phyloP scores from a whole-genome alignment of 2,113 vertebrate species.

The Myodes glareolus region DNA sequence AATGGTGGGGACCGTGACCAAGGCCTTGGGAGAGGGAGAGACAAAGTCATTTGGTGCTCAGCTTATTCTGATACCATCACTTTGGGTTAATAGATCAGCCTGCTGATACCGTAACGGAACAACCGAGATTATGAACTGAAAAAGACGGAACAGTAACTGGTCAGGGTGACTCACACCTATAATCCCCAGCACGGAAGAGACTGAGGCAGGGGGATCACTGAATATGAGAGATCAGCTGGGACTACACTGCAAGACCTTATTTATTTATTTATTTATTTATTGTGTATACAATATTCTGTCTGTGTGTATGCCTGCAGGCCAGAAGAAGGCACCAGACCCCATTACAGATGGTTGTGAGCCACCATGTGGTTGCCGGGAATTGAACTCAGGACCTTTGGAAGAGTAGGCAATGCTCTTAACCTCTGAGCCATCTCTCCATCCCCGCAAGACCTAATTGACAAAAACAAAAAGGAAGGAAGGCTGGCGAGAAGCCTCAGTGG shows the following conservation, averaged over 20 bases:
- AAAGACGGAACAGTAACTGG: not conserved
- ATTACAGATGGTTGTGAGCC: too few relatives aligned
- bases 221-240: not conserved
- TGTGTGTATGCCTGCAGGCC: too few relatives aligned
- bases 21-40: not conserved
- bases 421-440: too few relatives aligned
- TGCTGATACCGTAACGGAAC: not conserved
- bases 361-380: too few relatives aligned
- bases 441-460: not conserved
- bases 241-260: not conserved
- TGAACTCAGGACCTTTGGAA: too few relatives aligned
- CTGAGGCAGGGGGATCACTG: not conserved
- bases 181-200: not conserved
- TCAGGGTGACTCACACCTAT: not conserved
- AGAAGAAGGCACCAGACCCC: too few relatives aligned
- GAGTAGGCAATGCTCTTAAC: too few relatives aligned
- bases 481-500: not conserved
- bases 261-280: too few relatives aligned
- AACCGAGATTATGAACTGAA: not conserved
- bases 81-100: not conserved
- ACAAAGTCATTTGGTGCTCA: rapidly evolving
- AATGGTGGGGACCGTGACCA: not conserved
- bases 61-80: not conserved
- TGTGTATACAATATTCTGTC: too few relatives aligned
- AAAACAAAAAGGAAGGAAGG: not conserved